phyloP scores from a whole-genome alignment of 2,113 vertebrate species.

The Corvus hawaiiensis region DNA sequence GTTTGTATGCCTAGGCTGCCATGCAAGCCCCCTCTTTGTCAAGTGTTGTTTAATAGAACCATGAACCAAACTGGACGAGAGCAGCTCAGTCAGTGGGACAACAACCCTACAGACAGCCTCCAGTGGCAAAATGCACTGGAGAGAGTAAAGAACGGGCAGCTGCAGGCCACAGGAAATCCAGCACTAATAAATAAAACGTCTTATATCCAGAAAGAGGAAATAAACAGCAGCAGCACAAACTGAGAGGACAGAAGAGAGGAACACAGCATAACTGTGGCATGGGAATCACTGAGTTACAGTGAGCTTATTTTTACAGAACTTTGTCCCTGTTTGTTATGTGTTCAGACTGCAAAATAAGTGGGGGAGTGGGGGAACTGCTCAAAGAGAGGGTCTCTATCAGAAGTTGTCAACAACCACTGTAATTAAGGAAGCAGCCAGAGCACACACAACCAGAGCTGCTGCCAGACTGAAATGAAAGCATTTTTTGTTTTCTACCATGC shows the following conservation, averaged over 20 bases:
- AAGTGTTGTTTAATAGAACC: neutral
- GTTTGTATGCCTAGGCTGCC: neutral
- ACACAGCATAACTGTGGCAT: neutral
- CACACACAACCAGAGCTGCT: neutral
- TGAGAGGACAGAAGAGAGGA: slow-evolving; percentile 5
- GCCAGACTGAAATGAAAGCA: slow-evolving; percentile 51
- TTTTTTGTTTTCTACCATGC: slow-evolving; percentile 29
- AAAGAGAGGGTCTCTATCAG: slow-evolving; percentile 54
- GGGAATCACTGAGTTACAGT: slow-evolving; percentile 11
- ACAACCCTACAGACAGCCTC: neutral
- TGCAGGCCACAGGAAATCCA: slow-evolving; percentile 58
- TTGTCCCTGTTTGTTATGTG: neutral
- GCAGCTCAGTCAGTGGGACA: neutral
- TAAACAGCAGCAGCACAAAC: slow-evolving; percentile 41
- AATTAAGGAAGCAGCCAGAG: slow-evolving; percentile 55
- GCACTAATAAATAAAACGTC: slow-evolving; percentile 46
- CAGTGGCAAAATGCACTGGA: neutral
- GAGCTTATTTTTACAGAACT: slow-evolving; percentile 31
- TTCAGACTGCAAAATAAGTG: slow-evolving; percentile 5
- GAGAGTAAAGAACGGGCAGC: slow-evolving; percentile 3
- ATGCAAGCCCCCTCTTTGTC: neutral
- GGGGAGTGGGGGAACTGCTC: neutral
- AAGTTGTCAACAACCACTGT: slow-evolving; percentile 49
- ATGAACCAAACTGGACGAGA: neutral
- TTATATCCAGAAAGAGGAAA: slow-evolving; percentile 51